Evolutionary conservation across 64 coral and sea anemone species (phyloP).

Genomic region (Anthopleura sola): DNA sequence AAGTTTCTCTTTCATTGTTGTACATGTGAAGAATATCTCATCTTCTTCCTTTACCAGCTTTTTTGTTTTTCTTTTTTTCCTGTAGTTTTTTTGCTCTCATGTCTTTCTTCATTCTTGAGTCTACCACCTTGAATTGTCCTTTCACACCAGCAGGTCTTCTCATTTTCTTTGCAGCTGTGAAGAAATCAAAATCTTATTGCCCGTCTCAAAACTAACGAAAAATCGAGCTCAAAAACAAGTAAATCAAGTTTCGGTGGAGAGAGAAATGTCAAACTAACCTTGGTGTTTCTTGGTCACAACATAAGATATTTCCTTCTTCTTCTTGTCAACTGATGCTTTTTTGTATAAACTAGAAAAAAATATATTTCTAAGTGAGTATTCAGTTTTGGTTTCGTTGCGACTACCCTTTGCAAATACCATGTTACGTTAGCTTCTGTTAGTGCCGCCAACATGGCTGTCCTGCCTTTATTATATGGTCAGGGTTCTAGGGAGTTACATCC

Average conservation of each 20-base stretch:
- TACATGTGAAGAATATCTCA: background rate
- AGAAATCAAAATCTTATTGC: background rate
- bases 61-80: slow-evolving; percentile 54
- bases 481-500: too few species aligned
- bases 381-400: background rate
- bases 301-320: slow-evolving; percentile 85
- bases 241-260: too few species aligned
- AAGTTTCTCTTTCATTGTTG: too few species aligned
- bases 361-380: background rate
- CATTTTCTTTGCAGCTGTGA: slow-evolving; percentile 81
- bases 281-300: slow-evolving; percentile 90
- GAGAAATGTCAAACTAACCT: slow-evolving; percentile 37
- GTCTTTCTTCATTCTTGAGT: slow-evolving; percentile 95
- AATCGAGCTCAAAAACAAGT: too few species aligned
- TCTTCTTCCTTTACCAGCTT: slow-evolving; percentile 21
- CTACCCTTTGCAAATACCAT: too few species aligned
- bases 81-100: slow-evolving; percentile 63
- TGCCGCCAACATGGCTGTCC: too few species aligned
- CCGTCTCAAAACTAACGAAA: background rate
- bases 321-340: slow-evolving; percentile 75
- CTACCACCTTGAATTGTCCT: slow-evolving; percentile 91
- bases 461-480: too few species aligned
- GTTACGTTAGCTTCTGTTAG: too few species aligned
- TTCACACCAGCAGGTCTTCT: slow-evolving; percentile 86
- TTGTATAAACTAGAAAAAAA: slow-evolving; percentile 77